Base-by-base conservation (phyloP, 2,113 vertebrate species). In the Semicossyphus pulcher region DNA sequence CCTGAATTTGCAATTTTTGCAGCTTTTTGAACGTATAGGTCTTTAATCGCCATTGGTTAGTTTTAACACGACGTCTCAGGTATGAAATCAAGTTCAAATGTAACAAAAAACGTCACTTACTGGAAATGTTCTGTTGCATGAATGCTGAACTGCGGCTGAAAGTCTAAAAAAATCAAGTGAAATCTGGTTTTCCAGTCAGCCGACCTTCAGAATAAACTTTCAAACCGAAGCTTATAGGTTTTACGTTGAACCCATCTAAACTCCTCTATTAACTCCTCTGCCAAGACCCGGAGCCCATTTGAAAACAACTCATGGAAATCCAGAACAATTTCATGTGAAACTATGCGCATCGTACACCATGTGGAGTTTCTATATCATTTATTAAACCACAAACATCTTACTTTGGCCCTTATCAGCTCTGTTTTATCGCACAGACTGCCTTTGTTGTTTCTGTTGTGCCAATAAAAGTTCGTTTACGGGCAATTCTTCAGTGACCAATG, bases 381-480 rank as follows among this genome's bases (percentile, higher is more conserved):
- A 80, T 70, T 59, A 36, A 69, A 66, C 48, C 73, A 56, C 56
- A 53, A 49, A 63, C 66, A 80, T 74, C 58, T 65, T 29, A 63
- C 29, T 54, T 51, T 71, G 58, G 64, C 45, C 31, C 69, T 56
- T 44, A 69, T 77, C 42, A 41, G 18, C 47, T 10, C 5, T 49
- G 11, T 66, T 60, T 76, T 51, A 75, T 51, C 36, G 28, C 21
- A 42, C 2, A 25, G 28, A 48, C 54, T 32, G 47, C 21, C 36
- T 59, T 81, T 78, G 65, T 78, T 78, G 67, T 81, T 66, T 7
- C 44, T 64, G 26, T 29, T 16, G 54, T 14, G 67, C 41, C 68
- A 76, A 66, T 80, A 78, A 85, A 80, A 71, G 39, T 69, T 10
- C 34, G n/a, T 84, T 85, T 85, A 74, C 26, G 15, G 64, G 49